A percentile compares a stretch with the other conserved stretches of the same genome.
Evolutionary conservation across 2,797 vertebrate genomes (phyloP).

Genomic region (Neosilurus hyrtlii): DNA sequence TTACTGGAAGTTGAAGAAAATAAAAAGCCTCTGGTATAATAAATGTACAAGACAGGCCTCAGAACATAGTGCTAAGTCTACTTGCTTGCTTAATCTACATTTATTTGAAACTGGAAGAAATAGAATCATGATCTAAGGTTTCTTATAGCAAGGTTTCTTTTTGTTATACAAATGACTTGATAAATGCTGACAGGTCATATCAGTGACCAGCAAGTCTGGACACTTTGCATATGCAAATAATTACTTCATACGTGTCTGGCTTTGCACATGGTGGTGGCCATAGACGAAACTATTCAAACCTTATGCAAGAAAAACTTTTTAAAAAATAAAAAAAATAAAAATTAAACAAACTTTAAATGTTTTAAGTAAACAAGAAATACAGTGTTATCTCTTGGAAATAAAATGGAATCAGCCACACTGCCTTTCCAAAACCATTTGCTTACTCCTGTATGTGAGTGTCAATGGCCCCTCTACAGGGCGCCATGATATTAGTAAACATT

Average conservation of each 20-base stretch:
- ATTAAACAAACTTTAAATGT: no score
- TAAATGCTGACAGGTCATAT: background rate
- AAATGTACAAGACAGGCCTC: background rate
- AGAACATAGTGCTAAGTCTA: background rate
- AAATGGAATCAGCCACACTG: no score
- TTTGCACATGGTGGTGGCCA: background rate
- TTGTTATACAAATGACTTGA: background rate
- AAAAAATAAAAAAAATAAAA: no score
- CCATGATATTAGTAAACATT: no score
- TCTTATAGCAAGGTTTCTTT: background rate
- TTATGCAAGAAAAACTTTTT: background rate
- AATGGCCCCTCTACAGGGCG: no score
- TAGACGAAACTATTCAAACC: background rate
- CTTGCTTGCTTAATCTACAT: background rate
- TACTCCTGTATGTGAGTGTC: no score
- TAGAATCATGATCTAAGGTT: background rate
- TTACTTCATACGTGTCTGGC: background rate
- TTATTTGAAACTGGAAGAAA: background rate
- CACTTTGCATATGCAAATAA: slow-evolving; percentile 17
- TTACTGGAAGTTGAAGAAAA: background rate
- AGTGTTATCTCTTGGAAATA: no score
- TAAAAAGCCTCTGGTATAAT: background rate
- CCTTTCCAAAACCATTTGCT: no score
- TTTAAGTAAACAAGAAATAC: no score
- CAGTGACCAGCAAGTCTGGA: background rate